Base-by-base conservation (phyloP, 53 echinoderm and acorn worm species). In the Glandiceps talaboti region DNA sequence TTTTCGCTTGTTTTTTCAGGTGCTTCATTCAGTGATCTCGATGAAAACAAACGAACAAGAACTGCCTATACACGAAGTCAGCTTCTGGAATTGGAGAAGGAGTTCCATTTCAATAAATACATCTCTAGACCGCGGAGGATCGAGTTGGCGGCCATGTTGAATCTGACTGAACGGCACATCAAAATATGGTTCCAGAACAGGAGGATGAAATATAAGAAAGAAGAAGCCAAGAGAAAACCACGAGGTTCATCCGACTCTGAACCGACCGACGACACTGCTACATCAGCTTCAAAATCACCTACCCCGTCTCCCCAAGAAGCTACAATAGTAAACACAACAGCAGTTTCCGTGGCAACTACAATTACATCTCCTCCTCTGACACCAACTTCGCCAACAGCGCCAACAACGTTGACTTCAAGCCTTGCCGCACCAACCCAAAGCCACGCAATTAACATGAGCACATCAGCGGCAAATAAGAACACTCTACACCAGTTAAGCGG, bases 101-200 rank as follows among this genome's bases (percentile, higher is more conserved):
- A 97, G 83, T 97, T 97, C 45, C 97, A 97, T 77, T 97, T 88
- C 84, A 97, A 97, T 80, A 97, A 97, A 73, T 97, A 97, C 82
- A 97, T 97, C 30, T 97, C 97, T 31, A 82, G 97, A 0, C 97
- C 97, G 0, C 77, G 97, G 26, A 79, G 97, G 77, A 97, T 97
- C 1, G 97, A 97, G 82, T 84, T 97, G 31, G 97, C 97, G 28
- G 97, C 97, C 73, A 85, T 97, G 86, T 85, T 97, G 76, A 97
- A 97, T 76, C 87, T 97, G 73, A 97, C 97, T 0, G 97, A 97
- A 79, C 90, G 97, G 10, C 97, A 97, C 81, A 97, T 97, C 33
- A 97, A 97, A 84, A 97, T 97, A 74, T 97, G 97, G 97, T 97
- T 97, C 82, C 97, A 97, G 79, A 97, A 97, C 32, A 83, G 97